Conservation (phyloP, 2,888 invertebrate genomes). For the Eristalis arbustorum region DNA sequence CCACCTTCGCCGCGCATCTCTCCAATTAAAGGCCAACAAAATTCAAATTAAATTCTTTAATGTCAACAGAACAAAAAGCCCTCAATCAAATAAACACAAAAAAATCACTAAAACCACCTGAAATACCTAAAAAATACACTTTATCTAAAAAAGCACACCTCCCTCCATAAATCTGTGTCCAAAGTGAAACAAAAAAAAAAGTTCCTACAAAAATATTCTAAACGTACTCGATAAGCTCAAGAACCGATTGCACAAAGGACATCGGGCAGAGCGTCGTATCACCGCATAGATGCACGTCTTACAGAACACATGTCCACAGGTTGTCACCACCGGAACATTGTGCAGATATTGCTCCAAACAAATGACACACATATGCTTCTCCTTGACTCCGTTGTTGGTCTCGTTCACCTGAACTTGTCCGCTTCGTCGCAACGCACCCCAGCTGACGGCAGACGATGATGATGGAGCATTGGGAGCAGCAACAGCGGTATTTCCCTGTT, state of each 20-base stretch:
- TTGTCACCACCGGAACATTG: slow-evolving; percentile 42
- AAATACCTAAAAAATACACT: slow-evolving; percentile 25
- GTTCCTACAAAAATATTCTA: slow-evolving; percentile 41
- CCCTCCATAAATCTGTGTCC: not conserved
- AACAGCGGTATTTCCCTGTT: not conserved
- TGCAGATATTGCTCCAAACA: slow-evolving; percentile 41
- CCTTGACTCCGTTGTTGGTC: not conserved
- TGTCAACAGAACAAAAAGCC: too few species aligned
- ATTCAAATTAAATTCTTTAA: too few species aligned
- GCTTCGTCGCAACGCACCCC: too few species aligned
- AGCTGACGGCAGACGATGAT: too few species aligned
- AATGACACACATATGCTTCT: slow-evolving; percentile 20
- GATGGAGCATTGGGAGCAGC: not conserved
- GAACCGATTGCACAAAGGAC: slow-evolving; percentile 33
- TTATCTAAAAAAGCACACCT: not conserved
- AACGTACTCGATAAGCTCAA: slow-evolving; percentile 1
- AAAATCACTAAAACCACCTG: not conserved
- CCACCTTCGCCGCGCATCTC: too few species aligned
- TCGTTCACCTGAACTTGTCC: not conserved
- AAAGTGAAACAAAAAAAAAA: slow-evolving; percentile 6
- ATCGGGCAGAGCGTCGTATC: slow-evolving; percentile 15
- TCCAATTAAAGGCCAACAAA: too few species aligned
- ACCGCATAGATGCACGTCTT: slow-evolving; percentile 26
- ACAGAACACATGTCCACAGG: slow-evolving; percentile 51
- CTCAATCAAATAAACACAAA: not conserved